These are phyloP conservation scores for Typhlomys cinereus DNA, from an alignment of 2,113 vertebrate genomes.

Conservation along the genomic window DNA sequence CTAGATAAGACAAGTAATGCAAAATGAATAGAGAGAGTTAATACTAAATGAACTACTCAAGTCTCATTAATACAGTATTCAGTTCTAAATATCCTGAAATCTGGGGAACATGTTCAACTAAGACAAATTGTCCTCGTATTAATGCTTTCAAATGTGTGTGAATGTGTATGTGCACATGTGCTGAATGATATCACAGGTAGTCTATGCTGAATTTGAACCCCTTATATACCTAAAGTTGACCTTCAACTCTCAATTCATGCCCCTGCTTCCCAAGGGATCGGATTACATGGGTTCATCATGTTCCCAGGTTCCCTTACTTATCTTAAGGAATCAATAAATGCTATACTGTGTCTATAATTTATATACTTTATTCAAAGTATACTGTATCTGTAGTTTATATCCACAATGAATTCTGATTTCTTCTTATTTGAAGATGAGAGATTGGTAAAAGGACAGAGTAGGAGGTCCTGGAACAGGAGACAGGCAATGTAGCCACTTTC, in stretches of 20 bases:
- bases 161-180: too few relatives aligned
- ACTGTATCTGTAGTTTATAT: background rate
- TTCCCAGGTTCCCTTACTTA: too few relatives aligned
- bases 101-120: background rate
- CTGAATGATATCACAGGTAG: too few relatives aligned
- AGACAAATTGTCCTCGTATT: background rate
- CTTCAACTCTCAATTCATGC: too few relatives aligned
- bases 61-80: background rate
- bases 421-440: background rate
- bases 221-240: too few relatives aligned
- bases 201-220: too few relatives aligned
- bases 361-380: too few relatives aligned
- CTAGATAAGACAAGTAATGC: background rate
- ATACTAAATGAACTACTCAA: background rate
- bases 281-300: too few relatives aligned
- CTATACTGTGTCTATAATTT: too few relatives aligned
- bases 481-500: background rate
- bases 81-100: background rate
- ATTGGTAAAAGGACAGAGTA: background rate
- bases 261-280: too few relatives aligned
- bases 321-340: background rate
- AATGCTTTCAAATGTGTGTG: too few relatives aligned
- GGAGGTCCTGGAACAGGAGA: background rate
- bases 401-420: background rate
- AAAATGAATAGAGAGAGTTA: background rate